Base-by-base conservation (phyloP, 2,888 invertebrate genomes). In the Heliconius aoede region DNA sequence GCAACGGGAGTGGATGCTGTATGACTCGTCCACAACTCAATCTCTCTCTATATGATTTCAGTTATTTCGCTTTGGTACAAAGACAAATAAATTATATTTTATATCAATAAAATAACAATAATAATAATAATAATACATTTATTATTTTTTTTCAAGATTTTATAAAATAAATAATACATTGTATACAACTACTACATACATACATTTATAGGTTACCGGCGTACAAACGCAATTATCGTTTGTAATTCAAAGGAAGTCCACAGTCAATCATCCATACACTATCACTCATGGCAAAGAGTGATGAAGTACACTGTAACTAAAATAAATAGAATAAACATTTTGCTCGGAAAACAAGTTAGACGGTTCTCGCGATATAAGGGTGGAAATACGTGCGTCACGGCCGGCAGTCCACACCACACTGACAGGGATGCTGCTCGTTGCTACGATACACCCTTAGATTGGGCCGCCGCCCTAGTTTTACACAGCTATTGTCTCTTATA, bases 351-450 rank as follows among this genome's bases (percentile, higher is more conserved):
- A 78, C 79, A 78, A 82, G 84, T 83, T 83, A 80, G 78, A 62
- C 51, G 46, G 72, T 62, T 46, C n/a, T 64, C 73, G 72, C 72
- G 67, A 30, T 73, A 77, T 55, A 73, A 78, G 80, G 80, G 77
- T 79, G 81, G 74, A 81, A 78, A 85, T 85, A 86, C 93, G 91
- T 84, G 89, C 85, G 88, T 76, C 83, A 86, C 81, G 83, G 79
- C 82, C 89, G 88, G 84, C 84, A 81, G 84, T 81, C 87, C 84
- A 86, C 86, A 88, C 88, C 86, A 88, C 85, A 94, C 94, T 94
- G 93, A 82, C 87, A 91, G 91, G 94, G 94, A 94, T 93, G 93
- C 94, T 93, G 93, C 80, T 80, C 82, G 94, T 94, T 94, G 94
- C 94, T 93, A 93, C 86, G 94, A 90, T 93, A 94, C 93, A 85